Evolutionary conservation across 2,113 vertebrate species (phyloP).

Genomic region (Agapornis roseicollis): DNA sequence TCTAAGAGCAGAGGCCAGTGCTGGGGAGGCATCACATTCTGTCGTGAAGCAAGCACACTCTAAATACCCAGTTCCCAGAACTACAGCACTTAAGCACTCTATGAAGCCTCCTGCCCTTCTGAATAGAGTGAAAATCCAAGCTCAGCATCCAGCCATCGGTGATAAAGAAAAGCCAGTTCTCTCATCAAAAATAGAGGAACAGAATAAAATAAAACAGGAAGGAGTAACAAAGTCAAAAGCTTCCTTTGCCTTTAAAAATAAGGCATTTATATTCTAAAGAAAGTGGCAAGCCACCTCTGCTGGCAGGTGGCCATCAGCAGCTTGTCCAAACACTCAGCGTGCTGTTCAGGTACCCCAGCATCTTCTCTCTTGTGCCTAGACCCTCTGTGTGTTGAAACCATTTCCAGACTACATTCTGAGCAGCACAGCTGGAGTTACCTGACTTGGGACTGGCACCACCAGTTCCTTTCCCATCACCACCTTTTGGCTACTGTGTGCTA

Average conservation of each 20-base stretch:
- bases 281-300: background rate
- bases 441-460: background rate
- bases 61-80: slow-evolving; percentile 14
- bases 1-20: background rate
- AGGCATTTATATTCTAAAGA: background rate
- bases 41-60: background rate
- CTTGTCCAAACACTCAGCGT: background rate
- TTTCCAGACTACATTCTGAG: background rate
- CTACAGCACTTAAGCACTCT: slow-evolving; percentile 12
- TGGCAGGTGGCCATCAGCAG: background rate
- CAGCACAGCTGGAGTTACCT: background rate
- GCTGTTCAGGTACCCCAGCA: background rate
- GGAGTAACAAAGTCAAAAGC: background rate
- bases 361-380: background rate
- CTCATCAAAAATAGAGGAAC: background rate
- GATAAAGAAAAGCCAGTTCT: background rate
- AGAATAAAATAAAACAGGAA: background rate
- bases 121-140: slow-evolving; percentile 15
- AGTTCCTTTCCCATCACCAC: background rate
- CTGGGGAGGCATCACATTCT: background rate
- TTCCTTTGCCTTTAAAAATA: background rate
- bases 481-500: background rate
- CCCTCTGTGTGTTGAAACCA: background rate
- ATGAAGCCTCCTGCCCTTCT: background rate
- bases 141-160: background rate